Base-by-base conservation (phyloP, 2,888 invertebrate genomes). In the Drosophila tripunctata region DNA sequence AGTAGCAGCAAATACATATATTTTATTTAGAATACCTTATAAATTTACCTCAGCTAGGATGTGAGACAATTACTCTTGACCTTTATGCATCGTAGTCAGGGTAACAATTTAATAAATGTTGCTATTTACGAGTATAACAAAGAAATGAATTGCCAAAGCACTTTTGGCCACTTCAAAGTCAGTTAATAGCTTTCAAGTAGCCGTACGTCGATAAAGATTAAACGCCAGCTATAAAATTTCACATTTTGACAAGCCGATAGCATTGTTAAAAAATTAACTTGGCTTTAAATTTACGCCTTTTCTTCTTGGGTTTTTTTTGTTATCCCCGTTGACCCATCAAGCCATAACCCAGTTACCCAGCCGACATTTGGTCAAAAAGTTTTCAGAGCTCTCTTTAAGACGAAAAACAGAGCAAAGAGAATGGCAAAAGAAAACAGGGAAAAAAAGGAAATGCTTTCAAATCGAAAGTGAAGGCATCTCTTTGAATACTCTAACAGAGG, bases 231-330 rank as follows among this genome's bases (percentile, higher is more conserved):
- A 75, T 82, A 68, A 87, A 87, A 78, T 78, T 81, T 41, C 56
- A 43, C 27, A 12, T 67, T 78, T 84, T 82, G 85, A 82, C 81
- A 87, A 84, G 85, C 78, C 64, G 63, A 62, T 75, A 81, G 72
- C 81, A 75, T 75, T 82, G 87, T 87, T 87, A 78, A 84, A 84
- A 82, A 87, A 82, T 82, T 82, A 87, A 82, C 82, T 87, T 17
- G 82, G 64, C 81, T 75, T 82, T 84, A 82, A 82, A 82, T 87
- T 84, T 75, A 87, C 81, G 87, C 85, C 81, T 84, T 87, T 27
- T 27, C 10, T 27, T 27, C 27, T 10, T 21, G 21, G 3, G 6
- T 27, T 27, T 27, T 27, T 27, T 27, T 82, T 82, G 87, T 82
- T 82, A 87, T 78, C 72, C 85, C 67, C 10, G 27, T 73, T 81